Evolutionary conservation across 2,888 invertebrate genomes (phyloP).

Genomic region (Phragmatobia fuliginosa): DNA sequence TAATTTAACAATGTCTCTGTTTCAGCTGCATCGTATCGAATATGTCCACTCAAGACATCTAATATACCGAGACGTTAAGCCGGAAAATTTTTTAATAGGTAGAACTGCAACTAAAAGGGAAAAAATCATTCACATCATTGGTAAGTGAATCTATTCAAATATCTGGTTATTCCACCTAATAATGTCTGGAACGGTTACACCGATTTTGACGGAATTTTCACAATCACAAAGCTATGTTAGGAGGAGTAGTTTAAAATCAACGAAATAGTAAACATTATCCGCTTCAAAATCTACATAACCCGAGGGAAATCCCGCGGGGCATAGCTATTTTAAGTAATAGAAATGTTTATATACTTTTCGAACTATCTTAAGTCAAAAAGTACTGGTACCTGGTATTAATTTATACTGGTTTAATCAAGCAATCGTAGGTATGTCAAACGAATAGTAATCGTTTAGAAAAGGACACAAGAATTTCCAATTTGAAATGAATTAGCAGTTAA

Average conservation of each 20-base stretch:
- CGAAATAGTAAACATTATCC: too few relatives aligned
- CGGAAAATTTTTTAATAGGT: conserved; percentile 99
- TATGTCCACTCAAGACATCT: conserved; percentile 99
- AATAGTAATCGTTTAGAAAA: neutral
- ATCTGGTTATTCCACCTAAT: too few relatives aligned
- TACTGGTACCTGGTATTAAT: neutral
- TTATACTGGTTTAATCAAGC: neutral
- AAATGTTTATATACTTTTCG: neutral
- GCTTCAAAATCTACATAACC: too few relatives aligned
- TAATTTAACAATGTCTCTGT: conserved; percentile 55
- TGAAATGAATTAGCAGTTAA: neutral
- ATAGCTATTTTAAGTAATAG: conserved; percentile 1
- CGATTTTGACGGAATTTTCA: too few relatives aligned
- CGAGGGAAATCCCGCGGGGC: too few relatives aligned
- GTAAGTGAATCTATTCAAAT: too few relatives aligned
- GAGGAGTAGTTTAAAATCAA: too few relatives aligned
- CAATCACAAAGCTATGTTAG: too few relatives aligned
- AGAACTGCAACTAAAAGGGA: conserved; percentile 98
- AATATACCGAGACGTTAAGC: conserved; percentile 99
- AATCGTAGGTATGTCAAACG: neutral
- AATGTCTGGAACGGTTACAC: too few relatives aligned
- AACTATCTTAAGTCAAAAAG: neutral
- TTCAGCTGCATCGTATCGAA: conserved; percentile 98
- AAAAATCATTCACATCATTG: conserved; percentile 99
- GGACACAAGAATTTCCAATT: neutral